These are phyloP conservation scores for Eira barbara DNA, from an alignment of 2,113 vertebrate genomes.

Conservation along the genomic window DNA sequence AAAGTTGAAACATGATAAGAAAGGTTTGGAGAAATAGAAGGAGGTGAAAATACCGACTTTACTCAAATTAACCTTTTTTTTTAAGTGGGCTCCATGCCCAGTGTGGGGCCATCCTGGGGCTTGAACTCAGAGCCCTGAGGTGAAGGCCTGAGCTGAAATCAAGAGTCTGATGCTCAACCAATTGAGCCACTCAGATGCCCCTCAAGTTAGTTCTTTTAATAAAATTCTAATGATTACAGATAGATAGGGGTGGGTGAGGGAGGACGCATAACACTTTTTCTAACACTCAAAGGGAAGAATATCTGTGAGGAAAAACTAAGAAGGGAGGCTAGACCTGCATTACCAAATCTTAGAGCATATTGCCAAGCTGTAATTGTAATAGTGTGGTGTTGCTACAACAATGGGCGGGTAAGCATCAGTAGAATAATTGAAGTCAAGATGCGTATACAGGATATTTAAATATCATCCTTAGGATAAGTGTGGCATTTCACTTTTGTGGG, in stretches of 20 bases:
- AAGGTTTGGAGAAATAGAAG: background rate
- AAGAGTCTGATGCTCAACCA: background rate
- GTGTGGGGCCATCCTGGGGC: background rate
- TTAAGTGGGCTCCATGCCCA: background rate
- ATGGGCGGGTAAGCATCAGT: background rate
- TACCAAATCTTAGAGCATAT: background rate
- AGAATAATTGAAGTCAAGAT: background rate
- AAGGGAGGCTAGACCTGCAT: background rate
- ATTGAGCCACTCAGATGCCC: background rate
- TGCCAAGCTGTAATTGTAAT: background rate
- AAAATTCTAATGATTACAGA: background rate
- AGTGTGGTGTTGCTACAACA: background rate
- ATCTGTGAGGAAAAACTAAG: background rate
- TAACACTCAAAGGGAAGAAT: background rate
- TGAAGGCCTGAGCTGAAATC: background rate
- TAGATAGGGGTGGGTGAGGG: background rate
- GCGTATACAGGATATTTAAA: background rate
- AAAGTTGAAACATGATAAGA: background rate
- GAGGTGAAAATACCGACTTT: constrained; percentile 9
- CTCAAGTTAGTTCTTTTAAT: background rate
- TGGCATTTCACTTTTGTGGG: background rate
- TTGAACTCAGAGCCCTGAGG: background rate
- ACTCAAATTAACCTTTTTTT: background rate
- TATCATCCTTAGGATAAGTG: background rate
- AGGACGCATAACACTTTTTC: background rate